These are phyloP conservation scores for Procambarus virginalis DNA, from an alignment of 1,140 invertebrate species.

Conservation along the genomic window DNA sequence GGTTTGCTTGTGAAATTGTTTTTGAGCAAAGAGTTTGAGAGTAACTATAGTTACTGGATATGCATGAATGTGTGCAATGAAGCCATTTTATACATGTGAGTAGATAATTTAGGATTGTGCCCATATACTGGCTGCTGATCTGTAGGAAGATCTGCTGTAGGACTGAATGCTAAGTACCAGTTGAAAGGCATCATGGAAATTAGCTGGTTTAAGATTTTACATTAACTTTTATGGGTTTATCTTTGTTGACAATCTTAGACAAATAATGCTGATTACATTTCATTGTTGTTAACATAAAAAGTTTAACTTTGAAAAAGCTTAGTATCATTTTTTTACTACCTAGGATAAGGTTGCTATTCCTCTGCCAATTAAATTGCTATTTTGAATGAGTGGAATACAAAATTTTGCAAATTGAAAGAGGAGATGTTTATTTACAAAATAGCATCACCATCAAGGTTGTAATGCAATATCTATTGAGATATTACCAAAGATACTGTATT, in stretches of 20 bases:
- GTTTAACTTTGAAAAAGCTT: background rate
- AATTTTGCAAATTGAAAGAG: no score
- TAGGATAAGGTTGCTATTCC: no score
- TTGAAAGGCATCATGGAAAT: background rate
- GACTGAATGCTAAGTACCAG: background rate
- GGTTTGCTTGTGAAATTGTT: background rate
- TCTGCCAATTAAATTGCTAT: no score
- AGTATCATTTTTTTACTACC: no score
- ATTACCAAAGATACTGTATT: no score
- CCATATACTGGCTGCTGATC: background rate
- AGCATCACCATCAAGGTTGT: no score
- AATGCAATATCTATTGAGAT: no score
- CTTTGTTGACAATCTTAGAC: background rate
- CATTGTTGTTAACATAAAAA: background rate
- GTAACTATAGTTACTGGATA: no score
- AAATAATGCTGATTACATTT: background rate
- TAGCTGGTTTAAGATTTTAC: no score
- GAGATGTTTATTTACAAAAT: no score
- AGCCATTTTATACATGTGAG: background rate
- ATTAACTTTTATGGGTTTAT: background rate
- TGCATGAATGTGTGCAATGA: background rate
- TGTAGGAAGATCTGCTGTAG: background rate
- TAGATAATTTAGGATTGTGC: background rate
- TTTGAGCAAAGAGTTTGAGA: background rate
- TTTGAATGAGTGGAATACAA: no score